Evolutionary conservation across 2,888 invertebrate genomes (phyloP).

Genomic region (Orthosia gothica): DNA sequence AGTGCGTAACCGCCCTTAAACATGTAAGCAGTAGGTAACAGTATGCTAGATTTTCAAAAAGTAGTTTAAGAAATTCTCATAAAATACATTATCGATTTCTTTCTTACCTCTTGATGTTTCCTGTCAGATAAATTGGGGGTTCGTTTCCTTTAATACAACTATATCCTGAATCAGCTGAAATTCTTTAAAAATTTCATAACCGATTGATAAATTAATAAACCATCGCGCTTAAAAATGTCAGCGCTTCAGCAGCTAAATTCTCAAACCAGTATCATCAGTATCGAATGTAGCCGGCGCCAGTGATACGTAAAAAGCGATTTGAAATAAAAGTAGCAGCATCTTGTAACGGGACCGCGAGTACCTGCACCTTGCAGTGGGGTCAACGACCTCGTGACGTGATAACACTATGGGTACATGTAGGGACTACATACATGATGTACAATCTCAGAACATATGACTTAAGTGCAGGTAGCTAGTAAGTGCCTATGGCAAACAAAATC

Average conservation of each 20-base stretch:
- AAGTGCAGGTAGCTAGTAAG: too few relatives aligned
- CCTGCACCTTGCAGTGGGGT: slow-evolving; percentile 54
- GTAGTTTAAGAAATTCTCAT: too few relatives aligned
- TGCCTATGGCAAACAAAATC: too few relatives aligned
- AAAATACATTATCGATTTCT: too few relatives aligned
- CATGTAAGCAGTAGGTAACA: too few relatives aligned
- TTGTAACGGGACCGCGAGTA: slow-evolving; percentile 64
- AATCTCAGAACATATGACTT: too few relatives aligned
- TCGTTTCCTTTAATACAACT: neutral
- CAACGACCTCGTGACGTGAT: slow-evolving; percentile 49
- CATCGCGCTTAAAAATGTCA: neutral
- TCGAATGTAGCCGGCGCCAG: slow-evolving; percentile 59
- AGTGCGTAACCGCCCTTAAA: too few relatives aligned
- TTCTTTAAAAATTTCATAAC: neutral
- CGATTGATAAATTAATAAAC: neutral
- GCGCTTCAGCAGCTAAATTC: slow-evolving; percentile 52
- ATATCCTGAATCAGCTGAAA: neutral
- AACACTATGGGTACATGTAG: slow-evolving; percentile 23
- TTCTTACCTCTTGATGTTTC: too few relatives aligned
- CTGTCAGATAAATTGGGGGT: neutral
- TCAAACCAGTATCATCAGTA: slow-evolving; percentile 15
- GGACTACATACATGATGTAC: neutral
- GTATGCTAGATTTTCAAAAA: too few relatives aligned
- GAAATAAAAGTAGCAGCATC: slow-evolving; percentile 62
- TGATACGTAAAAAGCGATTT: slow-evolving; percentile 59